A percentile compares a stretch with the other conserved stretches of the same genome.
Conservation (phyloP, 2,888 invertebrate genomes). For the Pyrocoelia pectoralis region DNA sequence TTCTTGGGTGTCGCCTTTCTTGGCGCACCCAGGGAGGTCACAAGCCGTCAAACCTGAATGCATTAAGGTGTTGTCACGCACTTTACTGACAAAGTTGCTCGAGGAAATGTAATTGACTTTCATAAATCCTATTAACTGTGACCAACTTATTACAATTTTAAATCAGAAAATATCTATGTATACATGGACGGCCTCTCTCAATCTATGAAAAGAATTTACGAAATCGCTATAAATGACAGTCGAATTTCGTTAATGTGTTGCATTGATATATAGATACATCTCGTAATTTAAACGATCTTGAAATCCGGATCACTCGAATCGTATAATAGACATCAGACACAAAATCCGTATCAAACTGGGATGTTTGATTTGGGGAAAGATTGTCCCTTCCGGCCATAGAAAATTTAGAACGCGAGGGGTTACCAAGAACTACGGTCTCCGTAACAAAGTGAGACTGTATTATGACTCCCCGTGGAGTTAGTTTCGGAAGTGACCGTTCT, state of each 20-base stretch:
- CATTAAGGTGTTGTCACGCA: conserved; percentile 37
- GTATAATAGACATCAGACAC: neutral
- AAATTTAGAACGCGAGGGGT: conserved; percentile 28
- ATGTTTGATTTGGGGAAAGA: conserved; percentile 31
- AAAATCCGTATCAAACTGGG: conserved; percentile 22
- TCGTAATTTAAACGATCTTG: conserved; percentile 24
- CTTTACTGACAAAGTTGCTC: conserved; percentile 33
- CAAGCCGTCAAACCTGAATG: conserved; percentile 38
- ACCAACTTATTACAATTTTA: conserved; percentile 44
- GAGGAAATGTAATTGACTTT: conserved; percentile 46
- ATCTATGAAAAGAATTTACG: neutral
- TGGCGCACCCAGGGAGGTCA: conserved; percentile 49
- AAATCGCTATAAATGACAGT: no score
- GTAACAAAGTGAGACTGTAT: conserved; percentile 29
- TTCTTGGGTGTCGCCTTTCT: conserved; percentile 45
- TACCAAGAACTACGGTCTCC: conserved; percentile 25
- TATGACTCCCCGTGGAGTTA: conserved; percentile 35
- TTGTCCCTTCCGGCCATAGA: conserved; percentile 32
- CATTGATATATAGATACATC: conserved; percentile 16
- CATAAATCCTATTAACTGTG: conserved; percentile 48
- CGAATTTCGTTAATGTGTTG: no score
- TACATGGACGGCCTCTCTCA: neutral
- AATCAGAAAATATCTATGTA: conserved; percentile 23
- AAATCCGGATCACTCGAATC: conserved; percentile 29
- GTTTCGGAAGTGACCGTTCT: conserved; percentile 47